These are phyloP conservation scores for Leucopsar rothschildi DNA, from an alignment of 2,113 vertebrate genomes.

Conservation along the genomic window DNA sequence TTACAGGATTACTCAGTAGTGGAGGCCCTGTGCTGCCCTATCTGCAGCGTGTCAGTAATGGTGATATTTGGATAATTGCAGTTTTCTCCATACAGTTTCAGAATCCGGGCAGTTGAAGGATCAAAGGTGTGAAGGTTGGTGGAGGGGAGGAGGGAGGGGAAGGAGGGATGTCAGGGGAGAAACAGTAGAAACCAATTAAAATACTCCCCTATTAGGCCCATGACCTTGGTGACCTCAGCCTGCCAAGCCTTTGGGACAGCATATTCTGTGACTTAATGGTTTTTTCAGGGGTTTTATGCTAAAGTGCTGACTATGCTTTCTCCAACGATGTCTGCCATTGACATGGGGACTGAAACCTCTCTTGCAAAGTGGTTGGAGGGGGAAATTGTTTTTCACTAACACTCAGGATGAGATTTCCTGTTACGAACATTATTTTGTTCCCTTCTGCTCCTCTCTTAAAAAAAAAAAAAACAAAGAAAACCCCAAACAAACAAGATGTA, in stretches of 20 bases:
- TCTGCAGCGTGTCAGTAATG: slow-evolving; percentile 25
- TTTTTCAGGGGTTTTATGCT: slow-evolving; percentile 34
- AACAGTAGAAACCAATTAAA: slow-evolving; percentile 67
- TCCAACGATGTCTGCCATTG: neutral
- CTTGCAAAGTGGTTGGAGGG: neutral
- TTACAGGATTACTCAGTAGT: slow-evolving; percentile 66
- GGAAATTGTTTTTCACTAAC: neutral
- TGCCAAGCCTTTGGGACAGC: slow-evolving; percentile 30
- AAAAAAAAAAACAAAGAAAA: neutral
- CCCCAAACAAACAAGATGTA: neutral
- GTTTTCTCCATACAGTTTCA: slow-evolving; percentile 60
- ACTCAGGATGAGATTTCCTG: neutral
- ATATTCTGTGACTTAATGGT: slow-evolving; percentile 60
- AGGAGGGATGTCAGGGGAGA: neutral
- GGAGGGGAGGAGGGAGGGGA: neutral
- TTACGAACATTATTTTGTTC: neutral
- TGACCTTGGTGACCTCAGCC: slow-evolving; percentile 49
- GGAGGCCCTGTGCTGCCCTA: slow-evolving; percentile 21
- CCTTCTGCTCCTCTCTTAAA: neutral
- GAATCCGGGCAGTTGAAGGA: slow-evolving; percentile 70
- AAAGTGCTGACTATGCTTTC: slow-evolving; percentile 58
- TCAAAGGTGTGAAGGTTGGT: slow-evolving; percentile 37
- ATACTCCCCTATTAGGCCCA: slow-evolving; percentile 35
- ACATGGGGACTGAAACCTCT: neutral
- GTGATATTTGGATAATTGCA: slow-evolving; percentile 68